Evolutionary conservation across 1,140 invertebrate genomes (phyloP).

Genomic region (Ladona fulva): DNA sequence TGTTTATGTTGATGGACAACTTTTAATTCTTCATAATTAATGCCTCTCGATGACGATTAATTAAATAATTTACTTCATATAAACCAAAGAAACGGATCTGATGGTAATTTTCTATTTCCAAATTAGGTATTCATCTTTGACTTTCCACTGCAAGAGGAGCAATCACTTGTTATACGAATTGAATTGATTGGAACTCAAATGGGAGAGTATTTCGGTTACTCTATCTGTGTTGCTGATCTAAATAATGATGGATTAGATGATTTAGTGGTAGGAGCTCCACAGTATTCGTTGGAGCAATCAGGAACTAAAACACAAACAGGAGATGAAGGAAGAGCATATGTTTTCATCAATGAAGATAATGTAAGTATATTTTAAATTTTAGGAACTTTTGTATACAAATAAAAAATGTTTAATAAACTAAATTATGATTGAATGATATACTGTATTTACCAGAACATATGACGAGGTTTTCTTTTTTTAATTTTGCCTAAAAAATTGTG

Average conservation of each 20-base stretch:
- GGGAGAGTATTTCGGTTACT: conserved; percentile 69
- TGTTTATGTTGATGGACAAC: too few relatives aligned
- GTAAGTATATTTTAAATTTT: conserved; percentile 35
- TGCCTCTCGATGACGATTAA: too few relatives aligned
- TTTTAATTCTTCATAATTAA: too few relatives aligned
- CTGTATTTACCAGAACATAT: too few relatives aligned
- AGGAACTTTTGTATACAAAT: too few relatives aligned
- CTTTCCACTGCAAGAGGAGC: conserved; percentile 24
- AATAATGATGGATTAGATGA: conserved; percentile 61
- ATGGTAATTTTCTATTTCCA: too few relatives aligned
- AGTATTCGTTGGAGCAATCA: conserved; percentile 35
- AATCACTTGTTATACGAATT: conserved; percentile 26
- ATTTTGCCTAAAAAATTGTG: too few relatives aligned
- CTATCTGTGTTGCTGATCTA: conserved; percentile 56
- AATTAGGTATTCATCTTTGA: conserved; percentile 31
- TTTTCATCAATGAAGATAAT: conserved; percentile 40
- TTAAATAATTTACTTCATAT: too few relatives aligned
- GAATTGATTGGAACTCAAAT: conserved; percentile 46
- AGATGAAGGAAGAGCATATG: conserved; percentile 51
- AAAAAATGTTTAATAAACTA: too few relatives aligned
- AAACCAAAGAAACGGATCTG: too few relatives aligned
- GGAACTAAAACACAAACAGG: conserved; percentile 35
- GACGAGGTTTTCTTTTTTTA: too few relatives aligned
- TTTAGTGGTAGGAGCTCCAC: conserved; percentile 71
- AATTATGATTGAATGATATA: too few relatives aligned